Percentiles rank a stretch among this genome's conserved stretches.
These are phyloP conservation scores for Steatocranus sp. DNA, from an alignment of 2,797 vertebrate genomes.

Conservation along the genomic window DNA sequence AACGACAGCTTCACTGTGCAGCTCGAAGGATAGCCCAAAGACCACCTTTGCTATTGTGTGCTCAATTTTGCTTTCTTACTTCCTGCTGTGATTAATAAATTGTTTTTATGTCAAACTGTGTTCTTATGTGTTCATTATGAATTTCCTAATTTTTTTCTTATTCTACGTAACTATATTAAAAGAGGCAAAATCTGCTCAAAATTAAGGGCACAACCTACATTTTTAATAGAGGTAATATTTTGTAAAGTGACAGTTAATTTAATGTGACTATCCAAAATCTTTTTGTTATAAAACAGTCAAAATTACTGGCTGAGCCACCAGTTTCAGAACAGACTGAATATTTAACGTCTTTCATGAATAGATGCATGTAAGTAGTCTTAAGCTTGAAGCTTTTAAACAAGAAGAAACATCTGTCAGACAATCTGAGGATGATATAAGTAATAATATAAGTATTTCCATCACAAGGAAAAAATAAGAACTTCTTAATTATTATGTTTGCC, in stretches of 20 bases:
- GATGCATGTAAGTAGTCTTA: not conserved
- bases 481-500: not conserved
- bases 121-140: constrained; percentile 30
- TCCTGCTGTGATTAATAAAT: constrained; percentile 77
- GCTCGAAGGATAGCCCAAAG: not conserved
- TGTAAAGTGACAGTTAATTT: not conserved
- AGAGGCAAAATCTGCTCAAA: fast-evolving
- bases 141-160: constrained; percentile 46
- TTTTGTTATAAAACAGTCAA: not conserved
- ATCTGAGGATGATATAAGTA: not conserved
- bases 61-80: constrained; percentile 57
- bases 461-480: not conserved
- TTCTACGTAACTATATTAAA: not conserved
- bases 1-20: not conserved
- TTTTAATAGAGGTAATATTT: not conserved
- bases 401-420: not conserved
- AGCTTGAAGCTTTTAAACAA: not conserved
- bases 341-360: fast-evolving
- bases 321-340: not conserved
- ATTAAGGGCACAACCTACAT: not conserved
- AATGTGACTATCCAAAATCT: not conserved
- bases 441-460: not conserved
- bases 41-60: not conserved
- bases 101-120: constrained; percentile 59
- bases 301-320: fast-evolving